These are phyloP conservation scores for Pluvianellus socialis DNA, from an alignment of 2,113 vertebrate genomes.

Conservation along the genomic window DNA sequence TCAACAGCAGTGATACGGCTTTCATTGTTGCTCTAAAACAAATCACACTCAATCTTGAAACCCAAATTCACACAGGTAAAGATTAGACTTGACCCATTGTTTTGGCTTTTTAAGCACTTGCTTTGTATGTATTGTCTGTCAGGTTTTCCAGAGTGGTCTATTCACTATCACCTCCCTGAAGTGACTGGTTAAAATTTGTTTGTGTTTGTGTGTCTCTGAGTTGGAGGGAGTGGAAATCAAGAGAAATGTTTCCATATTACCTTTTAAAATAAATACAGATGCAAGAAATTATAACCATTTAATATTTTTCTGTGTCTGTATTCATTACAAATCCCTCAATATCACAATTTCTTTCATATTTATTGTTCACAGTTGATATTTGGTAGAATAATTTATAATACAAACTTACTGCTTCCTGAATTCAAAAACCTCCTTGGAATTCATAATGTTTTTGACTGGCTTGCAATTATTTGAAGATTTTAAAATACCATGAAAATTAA, in stretches of 20 bases:
- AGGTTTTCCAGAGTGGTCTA: not conserved
- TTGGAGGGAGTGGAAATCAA: not conserved
- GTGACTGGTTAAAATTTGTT: not conserved
- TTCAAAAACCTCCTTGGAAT: slow-evolving; percentile 26
- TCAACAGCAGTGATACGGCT: not conserved
- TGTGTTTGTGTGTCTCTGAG: not conserved
- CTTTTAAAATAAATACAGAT: not conserved
- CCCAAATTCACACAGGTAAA: not conserved
- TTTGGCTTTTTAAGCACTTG: not conserved
- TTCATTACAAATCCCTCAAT: not conserved
- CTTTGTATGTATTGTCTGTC: not conserved
- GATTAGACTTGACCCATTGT: slow-evolving; percentile 18
- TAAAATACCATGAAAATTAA: slow-evolving; percentile 62
- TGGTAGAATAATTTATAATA: slow-evolving; percentile 37
- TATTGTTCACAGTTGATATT: slow-evolving; percentile 23
- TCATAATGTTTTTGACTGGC: slow-evolving; percentile 1
- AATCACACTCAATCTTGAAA: not conserved
- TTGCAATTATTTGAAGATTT: slow-evolving; percentile 40
- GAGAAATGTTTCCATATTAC: not conserved
- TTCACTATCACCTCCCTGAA: not conserved
- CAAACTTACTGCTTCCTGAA: slow-evolving; percentile 37
- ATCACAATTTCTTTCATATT: not conserved
- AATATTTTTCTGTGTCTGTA: not conserved
- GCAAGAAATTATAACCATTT: slow-evolving; percentile 7
- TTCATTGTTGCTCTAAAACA: not conserved